Evolutionary conservation across 2,888 invertebrate genomes (phyloP), one percentile per base, ranked within the genome.

Genomic region (Thera obeliscata): DNA sequence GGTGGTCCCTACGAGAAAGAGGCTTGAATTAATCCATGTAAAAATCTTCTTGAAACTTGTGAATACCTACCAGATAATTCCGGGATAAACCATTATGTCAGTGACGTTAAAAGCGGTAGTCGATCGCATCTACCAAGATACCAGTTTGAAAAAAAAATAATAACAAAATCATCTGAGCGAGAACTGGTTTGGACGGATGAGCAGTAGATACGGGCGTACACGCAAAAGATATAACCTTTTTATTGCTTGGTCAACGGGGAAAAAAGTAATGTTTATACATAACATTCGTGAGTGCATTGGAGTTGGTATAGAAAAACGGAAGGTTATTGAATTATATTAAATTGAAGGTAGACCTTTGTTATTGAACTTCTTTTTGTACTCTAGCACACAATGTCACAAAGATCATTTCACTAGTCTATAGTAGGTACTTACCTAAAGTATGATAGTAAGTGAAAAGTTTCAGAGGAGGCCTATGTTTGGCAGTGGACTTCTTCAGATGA

Each of bases 161-260:
- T 86, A 90, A 90, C 87, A 90, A 88, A 87, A 88, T 91, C 86
- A 90, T 90, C 87, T 88, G 88, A 75, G 72, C 79, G 72, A 84
- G 83, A 91, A 93, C 93, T 77, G 90, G 93, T 92, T 92, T 71
- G 71, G 74, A 75, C 81, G 86, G 86, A 87, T 86, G 87, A 84
- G 83, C 78, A 80, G 81, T 64, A 66, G 71, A 78, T 77, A 77
- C 72, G 78, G 85, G 81, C 82, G 82, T 82, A 87, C 83, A 85
- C 77, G 82, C 80, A 76, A 82, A 86, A 83, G 81, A 79, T 67
- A 62, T 49, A 81, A 81, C 74, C 80, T 85, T 90, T 88, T 87
- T 87, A 83, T 82, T 81, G 75, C 76, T 78, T 76, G 76, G 76
- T 77, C 71, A 76, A 78, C 76, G 76, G 67, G 76, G 74, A 80